Conservation (phyloP, 2,797 vertebrate species). For the Leptodactylus fallax region DNA sequence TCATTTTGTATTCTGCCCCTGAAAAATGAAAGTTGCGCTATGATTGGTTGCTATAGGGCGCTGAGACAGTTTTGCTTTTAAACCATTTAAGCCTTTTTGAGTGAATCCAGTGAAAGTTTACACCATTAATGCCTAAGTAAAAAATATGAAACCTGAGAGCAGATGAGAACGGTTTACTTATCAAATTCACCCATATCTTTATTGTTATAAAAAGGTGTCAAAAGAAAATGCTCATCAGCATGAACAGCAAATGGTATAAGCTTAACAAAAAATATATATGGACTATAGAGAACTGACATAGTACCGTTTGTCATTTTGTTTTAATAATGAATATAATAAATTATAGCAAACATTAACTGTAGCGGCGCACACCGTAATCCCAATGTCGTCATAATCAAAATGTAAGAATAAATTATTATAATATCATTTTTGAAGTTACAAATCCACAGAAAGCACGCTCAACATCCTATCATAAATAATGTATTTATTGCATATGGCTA, state of each 20-base stretch:
- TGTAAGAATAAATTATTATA: slow-evolving; percentile 32
- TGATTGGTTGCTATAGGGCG: too few relatives aligned
- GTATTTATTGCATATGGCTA: slow-evolving; percentile 98
- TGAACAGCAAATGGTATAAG: slow-evolving; percentile 18
- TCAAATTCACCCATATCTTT: slow-evolving; percentile 17
- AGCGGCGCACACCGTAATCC: slow-evolving; percentile 29
- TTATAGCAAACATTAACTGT: slow-evolving; percentile 29
- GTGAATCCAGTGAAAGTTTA: neutral
- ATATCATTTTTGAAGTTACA: slow-evolving; percentile 14
- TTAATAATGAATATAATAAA: slow-evolving; percentile 31
- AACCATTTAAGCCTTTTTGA: too few relatives aligned
- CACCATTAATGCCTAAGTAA: neutral
- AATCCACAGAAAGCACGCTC: slow-evolving; percentile 66
- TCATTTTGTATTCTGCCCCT: too few relatives aligned
- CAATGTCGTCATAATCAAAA: slow-evolving; percentile 23
- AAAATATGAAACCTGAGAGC: neutral
- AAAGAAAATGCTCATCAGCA: neutral
- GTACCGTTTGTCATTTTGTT: slow-evolving; percentile 24
- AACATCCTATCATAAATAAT: slow-evolving; percentile 92
- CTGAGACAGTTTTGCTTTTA: too few relatives aligned
- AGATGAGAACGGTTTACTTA: neutral
- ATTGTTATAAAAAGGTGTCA: slow-evolving; percentile 24
- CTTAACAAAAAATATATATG: neutral
- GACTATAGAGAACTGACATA: slow-evolving; percentile 3
- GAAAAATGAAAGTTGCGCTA: too few relatives aligned